Evolutionary conservation across 30 jellyfish, hydroid and myxozoan species (phyloP).

Genomic region (Hydractinia symbiolongicarpus): DNA sequence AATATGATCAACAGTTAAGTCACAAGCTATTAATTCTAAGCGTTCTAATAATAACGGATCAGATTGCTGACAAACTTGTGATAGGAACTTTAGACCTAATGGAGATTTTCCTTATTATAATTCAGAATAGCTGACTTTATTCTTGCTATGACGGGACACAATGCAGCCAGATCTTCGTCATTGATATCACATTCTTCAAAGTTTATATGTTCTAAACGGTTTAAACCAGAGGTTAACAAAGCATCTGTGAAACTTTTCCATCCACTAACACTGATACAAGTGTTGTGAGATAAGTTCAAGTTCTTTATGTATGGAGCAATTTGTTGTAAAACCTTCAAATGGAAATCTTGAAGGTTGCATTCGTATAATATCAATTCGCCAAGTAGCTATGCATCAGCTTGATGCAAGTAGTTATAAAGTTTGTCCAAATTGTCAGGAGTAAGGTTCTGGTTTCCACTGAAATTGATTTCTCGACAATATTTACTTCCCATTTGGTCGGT

Average conservation of each 20-base stretch:
- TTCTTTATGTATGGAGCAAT: not conserved
- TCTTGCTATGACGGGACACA: not conserved
- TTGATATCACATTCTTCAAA: not conserved
- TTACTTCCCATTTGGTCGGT: no score
- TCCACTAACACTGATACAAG: not conserved
- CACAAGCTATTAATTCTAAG: not conserved
- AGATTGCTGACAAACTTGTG: not conserved
- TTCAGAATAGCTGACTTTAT: not conserved
- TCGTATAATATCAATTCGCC: not conserved
- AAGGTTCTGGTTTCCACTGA: no score
- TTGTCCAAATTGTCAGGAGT: no score
- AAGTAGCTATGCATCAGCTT: not conserved
- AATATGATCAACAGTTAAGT: not conserved
- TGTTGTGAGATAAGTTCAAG: not conserved
- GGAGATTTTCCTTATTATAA: not conserved
- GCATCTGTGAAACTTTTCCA: constrained; percentile 1
- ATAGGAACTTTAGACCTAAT: not conserved
- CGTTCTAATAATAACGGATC: not conserved
- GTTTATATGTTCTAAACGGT: not conserved
- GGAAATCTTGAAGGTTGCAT: not conserved
- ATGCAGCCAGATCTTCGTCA: constrained; percentile 1
- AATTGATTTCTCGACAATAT: no score
- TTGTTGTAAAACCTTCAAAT: not conserved
- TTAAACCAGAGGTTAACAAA: not conserved
- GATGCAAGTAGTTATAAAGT: no score